A percentile compares a stretch with the other conserved stretches of the same genome.
Evolutionary conservation across 2,888 invertebrate species (phyloP).

Genomic region (Gibbula magus): DNA sequence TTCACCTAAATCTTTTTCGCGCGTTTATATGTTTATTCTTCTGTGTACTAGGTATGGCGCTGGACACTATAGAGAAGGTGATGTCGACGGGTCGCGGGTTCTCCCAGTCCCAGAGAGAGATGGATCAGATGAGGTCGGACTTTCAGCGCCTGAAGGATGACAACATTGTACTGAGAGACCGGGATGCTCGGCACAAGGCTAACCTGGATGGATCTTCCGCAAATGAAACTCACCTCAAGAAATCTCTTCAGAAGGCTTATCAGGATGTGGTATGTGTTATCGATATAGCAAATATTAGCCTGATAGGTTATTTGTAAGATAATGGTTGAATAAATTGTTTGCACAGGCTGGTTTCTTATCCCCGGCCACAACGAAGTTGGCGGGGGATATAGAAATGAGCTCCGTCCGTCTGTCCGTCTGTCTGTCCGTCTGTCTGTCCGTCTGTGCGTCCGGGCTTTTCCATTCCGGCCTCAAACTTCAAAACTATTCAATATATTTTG

Average conservation of each 20-base stretch:
- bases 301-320: no score
- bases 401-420: no score
- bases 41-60: slow-evolving; percentile 46
- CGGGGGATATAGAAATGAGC: no score
- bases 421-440: no score
- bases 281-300: not conserved
- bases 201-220: slow-evolving; percentile 50
- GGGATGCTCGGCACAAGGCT: slow-evolving; percentile 46
- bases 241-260: slow-evolving; percentile 60
- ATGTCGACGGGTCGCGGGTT: slow-evolving; percentile 36
- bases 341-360: no score
- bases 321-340: no score
- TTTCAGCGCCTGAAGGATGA: slow-evolving; percentile 57
- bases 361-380: no score
- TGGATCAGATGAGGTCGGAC: slow-evolving; percentile 51
- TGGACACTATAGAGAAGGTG: slow-evolving; percentile 50
- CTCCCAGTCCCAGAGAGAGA: slow-evolving; percentile 35
- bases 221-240: slow-evolving; percentile 60
- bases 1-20: no score
- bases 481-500: no score
- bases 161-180: slow-evolving; percentile 52
- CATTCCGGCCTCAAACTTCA: no score
- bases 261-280: slow-evolving; percentile 60
- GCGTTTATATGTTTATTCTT: no score
- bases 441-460: no score